Evolutionary conservation across 2,888 invertebrate species (phyloP).

Genomic region (Sinopyrophorus schimmeli): DNA sequence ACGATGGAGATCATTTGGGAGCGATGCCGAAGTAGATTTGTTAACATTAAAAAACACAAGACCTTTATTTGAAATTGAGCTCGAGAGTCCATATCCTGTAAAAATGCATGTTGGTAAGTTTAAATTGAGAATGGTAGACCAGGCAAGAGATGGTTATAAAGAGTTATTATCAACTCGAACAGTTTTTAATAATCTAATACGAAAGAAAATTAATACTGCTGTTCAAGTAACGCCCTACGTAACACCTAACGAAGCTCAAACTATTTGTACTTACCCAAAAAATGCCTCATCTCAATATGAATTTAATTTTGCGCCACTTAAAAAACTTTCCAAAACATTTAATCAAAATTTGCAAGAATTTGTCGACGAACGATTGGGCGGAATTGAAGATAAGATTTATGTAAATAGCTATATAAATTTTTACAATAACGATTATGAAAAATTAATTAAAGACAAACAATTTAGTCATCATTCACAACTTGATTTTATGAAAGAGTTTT

Average conservation of each 20-base stretch:
- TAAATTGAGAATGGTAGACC: conserved; percentile 59
- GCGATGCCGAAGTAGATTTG: conserved; percentile 65
- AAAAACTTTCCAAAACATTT: conserved; percentile 44
- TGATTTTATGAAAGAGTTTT: conserved; percentile 63
- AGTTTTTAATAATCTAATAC: conserved; percentile 61
- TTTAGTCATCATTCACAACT: too few relatives aligned
- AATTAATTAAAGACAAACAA: conserved; percentile 50
- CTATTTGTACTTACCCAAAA: conserved; percentile 66
- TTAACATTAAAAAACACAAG: conserved; percentile 57
- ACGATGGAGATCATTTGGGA: conserved; percentile 67
- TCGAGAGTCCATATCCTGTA: conserved; percentile 66
- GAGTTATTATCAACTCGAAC: conserved; percentile 66
- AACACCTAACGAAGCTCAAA: conserved; percentile 62
- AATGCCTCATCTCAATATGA: conserved; percentile 72
- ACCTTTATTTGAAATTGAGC: conserved; percentile 68
- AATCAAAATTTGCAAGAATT: conserved; percentile 45
- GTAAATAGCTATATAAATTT: conserved; percentile 59
- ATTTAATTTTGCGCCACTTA: conserved; percentile 49
- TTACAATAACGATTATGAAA: conserved; percentile 65
- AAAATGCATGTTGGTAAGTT: conserved; percentile 55
- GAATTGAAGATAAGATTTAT: conserved; percentile 44
- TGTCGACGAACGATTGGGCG: conserved; percentile 39
- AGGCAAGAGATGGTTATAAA: conserved; percentile 69
- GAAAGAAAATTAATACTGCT: conserved; percentile 61
- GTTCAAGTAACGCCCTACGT: conserved; percentile 62